These are phyloP conservation scores for Colaptes auratus DNA, from an alignment of 2,113 vertebrate species.

Conservation along the genomic window DNA sequence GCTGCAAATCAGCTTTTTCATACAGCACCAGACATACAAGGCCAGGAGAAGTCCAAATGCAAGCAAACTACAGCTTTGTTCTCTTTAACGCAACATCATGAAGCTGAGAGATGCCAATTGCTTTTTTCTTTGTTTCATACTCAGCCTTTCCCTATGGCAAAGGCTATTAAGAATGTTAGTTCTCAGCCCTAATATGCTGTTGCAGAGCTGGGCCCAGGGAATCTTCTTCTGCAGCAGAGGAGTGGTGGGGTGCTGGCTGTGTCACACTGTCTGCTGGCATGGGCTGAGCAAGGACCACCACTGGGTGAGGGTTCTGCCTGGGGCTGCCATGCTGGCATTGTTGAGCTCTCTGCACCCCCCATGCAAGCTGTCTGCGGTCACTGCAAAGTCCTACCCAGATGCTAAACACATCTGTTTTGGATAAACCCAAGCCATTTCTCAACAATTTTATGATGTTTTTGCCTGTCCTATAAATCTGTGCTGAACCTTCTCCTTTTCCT, in stretches of 20 bases:
- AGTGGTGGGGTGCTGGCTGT: neutral
- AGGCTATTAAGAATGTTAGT: neutral
- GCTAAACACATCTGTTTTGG: neutral
- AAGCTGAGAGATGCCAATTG: neutral
- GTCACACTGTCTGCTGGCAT: neutral
- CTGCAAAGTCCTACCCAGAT: fast-evolving
- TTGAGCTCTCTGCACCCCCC: fast-evolving
- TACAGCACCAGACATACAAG: neutral
- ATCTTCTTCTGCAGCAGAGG: neutral
- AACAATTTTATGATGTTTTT: neutral
- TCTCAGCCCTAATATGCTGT: neutral
- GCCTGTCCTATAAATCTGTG: neutral
- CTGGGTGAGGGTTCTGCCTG: neutral
- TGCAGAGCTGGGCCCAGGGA: neutral
- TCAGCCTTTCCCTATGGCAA: fast-evolving
- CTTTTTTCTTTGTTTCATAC: neutral
- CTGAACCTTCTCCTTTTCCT: neutral
- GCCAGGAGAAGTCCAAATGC: neutral
- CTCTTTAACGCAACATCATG: neutral
- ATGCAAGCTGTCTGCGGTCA: neutral
- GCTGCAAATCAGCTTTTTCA: neutral
- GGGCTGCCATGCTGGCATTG: neutral
- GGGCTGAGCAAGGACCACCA: neutral
- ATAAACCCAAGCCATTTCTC: neutral
- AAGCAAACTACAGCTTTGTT: neutral